phyloP scores from a whole-genome alignment of 1,140 invertebrate genomes.

The Euwallacea similis region DNA sequence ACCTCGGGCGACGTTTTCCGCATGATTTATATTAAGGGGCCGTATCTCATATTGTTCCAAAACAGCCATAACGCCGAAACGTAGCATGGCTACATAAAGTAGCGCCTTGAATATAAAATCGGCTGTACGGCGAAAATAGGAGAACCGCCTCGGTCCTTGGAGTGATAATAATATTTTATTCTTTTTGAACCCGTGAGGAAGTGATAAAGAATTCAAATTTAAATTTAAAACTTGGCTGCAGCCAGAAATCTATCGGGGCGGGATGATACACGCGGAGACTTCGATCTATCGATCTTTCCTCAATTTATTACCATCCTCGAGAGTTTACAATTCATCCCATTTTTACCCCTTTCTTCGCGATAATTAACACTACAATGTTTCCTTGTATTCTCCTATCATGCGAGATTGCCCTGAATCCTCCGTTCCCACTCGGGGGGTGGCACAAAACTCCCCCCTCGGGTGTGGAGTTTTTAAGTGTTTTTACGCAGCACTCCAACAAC shows the following conservation, averaged over 20 bases:
- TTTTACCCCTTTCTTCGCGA: no score
- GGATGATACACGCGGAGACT: neutral
- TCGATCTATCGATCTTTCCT: neutral
- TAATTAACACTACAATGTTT: no score
- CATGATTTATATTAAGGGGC: conserved; percentile 31
- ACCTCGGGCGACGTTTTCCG: conserved; percentile 28
- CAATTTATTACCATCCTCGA: no score
- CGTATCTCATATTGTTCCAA: conserved; percentile 34
- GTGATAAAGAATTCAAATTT: conserved; percentile 32
- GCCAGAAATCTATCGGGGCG: conserved; percentile 7
- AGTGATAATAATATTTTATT: conserved; percentile 30
- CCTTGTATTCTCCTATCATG: no score
- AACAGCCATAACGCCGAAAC: conserved; percentile 33
- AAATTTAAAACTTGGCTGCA: conserved; percentile 19
- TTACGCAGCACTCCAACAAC: conserved; percentile 26
- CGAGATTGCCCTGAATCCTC: no score
- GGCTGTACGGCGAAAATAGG: conserved; percentile 26
- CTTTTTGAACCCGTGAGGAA: conserved; percentile 23
- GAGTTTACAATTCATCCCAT: no score
- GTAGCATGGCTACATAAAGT: conserved; percentile 30
- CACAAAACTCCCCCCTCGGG: conserved; percentile 5
- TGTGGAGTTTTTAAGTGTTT: conserved; percentile 32
- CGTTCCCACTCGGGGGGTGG: no score
- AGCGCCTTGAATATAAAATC: conserved; percentile 30
- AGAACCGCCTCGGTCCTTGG: conserved; percentile 11